Conservation (phyloP, 2,888 invertebrate species). For the Phlogophora meticulosa region DNA sequence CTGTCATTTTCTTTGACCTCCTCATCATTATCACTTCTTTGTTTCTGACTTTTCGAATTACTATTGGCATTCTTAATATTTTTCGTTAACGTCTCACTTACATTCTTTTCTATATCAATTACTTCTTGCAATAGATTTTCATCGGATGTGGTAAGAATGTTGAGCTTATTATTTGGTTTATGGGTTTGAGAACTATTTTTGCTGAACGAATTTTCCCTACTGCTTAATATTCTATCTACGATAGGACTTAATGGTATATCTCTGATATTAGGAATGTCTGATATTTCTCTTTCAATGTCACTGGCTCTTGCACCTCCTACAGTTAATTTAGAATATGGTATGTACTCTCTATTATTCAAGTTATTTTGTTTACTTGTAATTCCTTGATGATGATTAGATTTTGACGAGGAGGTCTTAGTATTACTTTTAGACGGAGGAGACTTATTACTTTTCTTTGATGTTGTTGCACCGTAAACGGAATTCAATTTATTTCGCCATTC, state of each 20-base stretch:
- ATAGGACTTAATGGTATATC: constrained; percentile 83
- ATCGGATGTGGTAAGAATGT: constrained; percentile 84
- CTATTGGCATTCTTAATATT: constrained; percentile 64
- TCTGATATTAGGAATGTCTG: constrained; percentile 77
- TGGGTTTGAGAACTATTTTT: constrained; percentile 72
- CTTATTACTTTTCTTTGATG: constrained; percentile 65
- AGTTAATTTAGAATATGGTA: constrained; percentile 88
- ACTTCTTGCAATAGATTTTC: constrained; percentile 87
- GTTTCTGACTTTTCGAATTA: constrained; percentile 55
- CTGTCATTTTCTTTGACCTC: constrained; percentile 73
- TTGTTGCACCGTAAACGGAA: constrained; percentile 77
- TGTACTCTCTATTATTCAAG: constrained; percentile 83
- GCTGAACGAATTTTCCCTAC: constrained; percentile 82
- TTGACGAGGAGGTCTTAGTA: constrained; percentile 63
- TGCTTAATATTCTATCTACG: constrained; percentile 83
- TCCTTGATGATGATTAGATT: constrained; percentile 43
- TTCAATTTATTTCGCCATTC: constrained; percentile 85
- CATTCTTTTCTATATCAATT: constrained; percentile 81
- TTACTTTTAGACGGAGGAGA: constrained; percentile 63
- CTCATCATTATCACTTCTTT: constrained; percentile 64
- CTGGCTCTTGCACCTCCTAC: constrained; percentile 85
- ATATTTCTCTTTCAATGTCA: constrained; percentile 86
- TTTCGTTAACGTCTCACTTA: constrained; percentile 79
- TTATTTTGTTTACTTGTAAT: constrained; percentile 38
- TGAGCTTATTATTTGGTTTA: constrained; percentile 67